Evolutionary conservation across 2,113 vertebrate species (phyloP), one percentile per base, ranked within the genome.

Genomic region (Lipotes vexillifer): DNA sequence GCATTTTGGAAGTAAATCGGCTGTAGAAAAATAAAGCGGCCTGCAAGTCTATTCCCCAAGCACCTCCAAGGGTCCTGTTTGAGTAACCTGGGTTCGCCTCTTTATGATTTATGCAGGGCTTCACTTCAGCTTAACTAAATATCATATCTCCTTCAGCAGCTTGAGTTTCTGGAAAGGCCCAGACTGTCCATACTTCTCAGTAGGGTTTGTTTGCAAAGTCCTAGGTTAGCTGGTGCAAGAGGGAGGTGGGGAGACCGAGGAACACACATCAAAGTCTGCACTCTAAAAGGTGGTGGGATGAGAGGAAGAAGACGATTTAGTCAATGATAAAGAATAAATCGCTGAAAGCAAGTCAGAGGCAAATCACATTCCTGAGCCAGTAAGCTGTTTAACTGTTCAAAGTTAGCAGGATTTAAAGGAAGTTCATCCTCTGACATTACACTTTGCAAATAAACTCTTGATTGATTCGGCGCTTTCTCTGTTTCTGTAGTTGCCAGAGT

Each of bases 21-120:
- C 89, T 94, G 88, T 93, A 97, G 92, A 88, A 96, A 98, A 97
- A 96, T 91, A 96, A 97, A 97, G 92, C 93, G 97, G 96, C 94
- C 88, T 97, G 85, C 17, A 92, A 96, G 29, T 85, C 68, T 97
- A 92, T 94, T 98, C 93, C 97, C 93, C 57, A 96, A 94, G 83
- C 46, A 89, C 61, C 55, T 94, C 65, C 72, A 57, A 83, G 88
- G 78, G 98, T 96, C 94, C 84, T 97, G 93, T 97, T 96, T 97
- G 85, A 97, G 90, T 97, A 97, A 97, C 95, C 95, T 94, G 59
- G 88, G 61, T 87, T 97, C 2, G 33, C 77, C 85, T 97, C 68
- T 97, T 90, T 94, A 94, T 97, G 97, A 98, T 97, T 97, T 94
- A 96, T 96, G 27, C 93, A 97, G 86, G 91, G 65, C 44, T 95